Evolutionary conservation across 2,113 vertebrate species (phyloP), one percentile per base, ranked within the genome.

Genomic region (Sebastes fasciatus): DNA sequence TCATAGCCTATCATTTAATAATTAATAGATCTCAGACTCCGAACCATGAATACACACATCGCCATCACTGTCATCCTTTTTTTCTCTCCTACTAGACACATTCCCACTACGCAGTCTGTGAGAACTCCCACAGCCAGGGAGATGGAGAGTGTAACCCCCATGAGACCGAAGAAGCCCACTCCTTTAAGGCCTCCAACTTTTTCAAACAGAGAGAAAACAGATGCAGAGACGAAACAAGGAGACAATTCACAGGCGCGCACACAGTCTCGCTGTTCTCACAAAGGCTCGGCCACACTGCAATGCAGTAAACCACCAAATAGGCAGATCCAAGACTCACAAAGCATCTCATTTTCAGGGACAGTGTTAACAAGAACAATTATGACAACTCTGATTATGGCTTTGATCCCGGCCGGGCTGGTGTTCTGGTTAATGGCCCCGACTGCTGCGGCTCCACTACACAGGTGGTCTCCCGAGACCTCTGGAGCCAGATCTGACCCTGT

Each of bases 351-450:
- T 87, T 87, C 82, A 89, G 77, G 69, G 82, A 90, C 77, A 54
- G 86, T 91, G 91, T 91, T 94, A 89, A 92, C 88, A 82, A 92
- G 89, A 91, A 94, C 84, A 92, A 94, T 92, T 91, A 92, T 89
- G 87, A 83, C 91, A 88, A 86, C 80, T 88, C 75, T 90, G 87
- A 91, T 94, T 92, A 91, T 43, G 67, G 85, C 90, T 93, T 93
- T 92, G 89, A 94, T 94, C 90, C 85, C 42, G 62, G 84, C 74
- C 13, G 51, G 83, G 62, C 72, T 77, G 88, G 60, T 91, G 87
- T 90, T 76, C 88, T 87, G 83, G 88, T 91, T 92, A 93, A 92
- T 89, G 82, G 89, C 85, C 82, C 57, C 82, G 74, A 86, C 87
- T 62, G 82, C 83, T 57, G 70, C 17, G 61, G 69, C 77, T 89